Base-by-base conservation (phyloP, 1,140 invertebrate genomes). In the Conus betulinus region DNA sequence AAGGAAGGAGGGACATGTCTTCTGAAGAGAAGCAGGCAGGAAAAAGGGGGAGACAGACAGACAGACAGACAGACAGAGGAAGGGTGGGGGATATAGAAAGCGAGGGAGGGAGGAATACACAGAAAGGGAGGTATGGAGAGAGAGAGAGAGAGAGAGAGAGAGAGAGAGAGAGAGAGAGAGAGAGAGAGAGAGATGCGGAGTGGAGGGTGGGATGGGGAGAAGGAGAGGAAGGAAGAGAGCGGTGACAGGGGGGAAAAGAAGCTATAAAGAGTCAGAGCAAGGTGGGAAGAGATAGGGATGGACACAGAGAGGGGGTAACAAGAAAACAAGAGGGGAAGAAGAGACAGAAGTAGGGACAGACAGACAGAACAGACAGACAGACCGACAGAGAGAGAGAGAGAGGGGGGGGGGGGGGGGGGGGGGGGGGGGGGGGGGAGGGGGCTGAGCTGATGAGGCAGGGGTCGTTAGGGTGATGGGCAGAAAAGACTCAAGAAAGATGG, bases 161-260 rank as follows among this genome's bases (percentile, higher is more conserved):
- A 60, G 83, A 84, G 83, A 84, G 83, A 63, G 60, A 63, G 83
- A 63, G 83, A 84, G 55, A 63, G 83, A 63, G 23, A 84, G 55
- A 84, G 83, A 84, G 60, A 84, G 83, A 67, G 83, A 60, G 55
- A 51, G 83, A 84, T n/a, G 39, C 39, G 39, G 25, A 13, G 53
- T 8, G 53, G 79, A 81, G 79, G 53, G 79, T 20, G 79, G 10
- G 79, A 81, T 15, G 20, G 83, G 52, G 83, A 84, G 57, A 84
- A 20, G 63, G 83, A 84, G 25, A 84, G 83, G 63, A 39, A 63
- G 55, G 52, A 23, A 84, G 23, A 84, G 7, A n/a, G 55, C 60
- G 55, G 55, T 4, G 39, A 25, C 7, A 39, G 76, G 13, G 76
- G 76, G 76, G 6, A 17, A 78, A 51, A 81, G 52, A 81, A 81